Evolutionary conservation across 1,140 invertebrate species (phyloP).

Genomic region (Meloidogyne floridensis): DNA sequence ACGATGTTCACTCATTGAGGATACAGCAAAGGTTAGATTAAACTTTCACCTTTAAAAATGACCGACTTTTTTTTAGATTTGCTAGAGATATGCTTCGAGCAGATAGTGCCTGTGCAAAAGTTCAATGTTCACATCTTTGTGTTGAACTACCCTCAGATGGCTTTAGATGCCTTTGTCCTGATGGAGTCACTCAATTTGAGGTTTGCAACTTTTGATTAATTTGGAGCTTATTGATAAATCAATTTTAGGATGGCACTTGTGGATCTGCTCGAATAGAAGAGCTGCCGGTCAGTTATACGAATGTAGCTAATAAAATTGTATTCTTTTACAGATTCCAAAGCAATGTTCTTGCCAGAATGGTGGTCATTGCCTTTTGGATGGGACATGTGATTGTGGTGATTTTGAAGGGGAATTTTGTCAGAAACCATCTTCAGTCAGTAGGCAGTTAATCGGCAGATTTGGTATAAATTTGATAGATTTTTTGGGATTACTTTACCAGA

Average conservation of each 20-base stretch:
- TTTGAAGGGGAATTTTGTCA: constrained; percentile 64
- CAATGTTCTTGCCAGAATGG: constrained; percentile 64
- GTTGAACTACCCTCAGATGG: constrained; percentile 48
- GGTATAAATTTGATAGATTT: constrained; percentile 23
- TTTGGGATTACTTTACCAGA: too few relatives aligned
- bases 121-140: constrained; percentile 59
- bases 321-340: constrained; percentile 34
- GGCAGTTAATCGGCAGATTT: constrained; percentile 54
- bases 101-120: constrained; percentile 44
- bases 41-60: background rate
- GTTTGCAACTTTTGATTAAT: constrained; percentile 26
- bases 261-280: constrained; percentile 48
- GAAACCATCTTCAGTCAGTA: constrained; percentile 46
- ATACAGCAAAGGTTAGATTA: constrained; percentile 50
- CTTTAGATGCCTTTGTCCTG: constrained; percentile 63
- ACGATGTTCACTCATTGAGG: constrained; percentile 58
- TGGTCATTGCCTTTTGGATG: constrained; percentile 56
- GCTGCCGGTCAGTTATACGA: constrained; percentile 23
- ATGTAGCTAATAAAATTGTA: background rate
- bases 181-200: constrained; percentile 53
- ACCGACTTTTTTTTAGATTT: constrained; percentile 21
- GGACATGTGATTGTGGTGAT: constrained; percentile 58
- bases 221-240: background rate
- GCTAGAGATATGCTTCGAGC: constrained; percentile 37
- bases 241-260: constrained; percentile 56